These are phyloP conservation scores for Gortyna flavago DNA, from an alignment of 2,888 invertebrate species.

Conservation along the genomic window DNA sequence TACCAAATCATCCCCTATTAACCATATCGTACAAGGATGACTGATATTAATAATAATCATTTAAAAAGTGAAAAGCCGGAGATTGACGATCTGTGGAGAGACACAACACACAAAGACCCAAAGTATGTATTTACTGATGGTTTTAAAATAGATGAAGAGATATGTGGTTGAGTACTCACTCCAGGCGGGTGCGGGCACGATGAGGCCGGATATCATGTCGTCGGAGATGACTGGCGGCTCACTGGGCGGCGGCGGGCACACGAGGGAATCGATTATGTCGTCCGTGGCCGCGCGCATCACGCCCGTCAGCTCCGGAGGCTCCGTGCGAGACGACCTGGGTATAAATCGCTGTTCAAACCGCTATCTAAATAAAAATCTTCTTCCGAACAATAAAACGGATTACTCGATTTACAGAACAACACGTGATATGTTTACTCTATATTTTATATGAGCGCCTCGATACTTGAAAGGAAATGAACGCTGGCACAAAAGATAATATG, in stretches of 20 bases:
- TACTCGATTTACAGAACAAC: slow-evolving; percentile 57
- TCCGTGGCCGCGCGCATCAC: slow-evolving; percentile 96
- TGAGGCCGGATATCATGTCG: slow-evolving; percentile 98
- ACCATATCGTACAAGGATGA: slow-evolving; percentile 1
- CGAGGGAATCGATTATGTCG: slow-evolving; percentile 98
- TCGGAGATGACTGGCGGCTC: slow-evolving; percentile 98
- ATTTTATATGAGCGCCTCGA: slow-evolving; percentile 45
- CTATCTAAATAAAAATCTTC: slow-evolving; percentile 62
- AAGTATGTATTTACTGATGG: slow-evolving; percentile 6
- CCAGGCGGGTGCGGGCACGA: slow-evolving; percentile 99
- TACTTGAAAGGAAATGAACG: slow-evolving; percentile 42
- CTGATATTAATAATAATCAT: slow-evolving; percentile 13
- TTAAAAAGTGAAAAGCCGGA: slow-evolving; percentile 8
- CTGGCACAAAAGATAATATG: slow-evolving; percentile 61
- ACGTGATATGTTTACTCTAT: slow-evolving; percentile 59
- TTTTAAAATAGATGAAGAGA: slow-evolving; percentile 18
- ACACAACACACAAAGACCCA: slow-evolving; percentile 6
- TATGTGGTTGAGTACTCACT: slow-evolving; percentile 91
- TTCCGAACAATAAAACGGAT: slow-evolving; percentile 43
- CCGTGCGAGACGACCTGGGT: slow-evolving; percentile 93
- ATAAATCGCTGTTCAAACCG: slow-evolving; percentile 57
- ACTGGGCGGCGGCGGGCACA: slow-evolving; percentile 98
- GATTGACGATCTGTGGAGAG: background rate
- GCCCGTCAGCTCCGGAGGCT: slow-evolving; percentile 94
- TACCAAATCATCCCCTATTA: slow-evolving; percentile 9